Base-by-base conservation (phyloP, 2,888 invertebrate genomes). In the Lumbricus terrestris region DNA sequence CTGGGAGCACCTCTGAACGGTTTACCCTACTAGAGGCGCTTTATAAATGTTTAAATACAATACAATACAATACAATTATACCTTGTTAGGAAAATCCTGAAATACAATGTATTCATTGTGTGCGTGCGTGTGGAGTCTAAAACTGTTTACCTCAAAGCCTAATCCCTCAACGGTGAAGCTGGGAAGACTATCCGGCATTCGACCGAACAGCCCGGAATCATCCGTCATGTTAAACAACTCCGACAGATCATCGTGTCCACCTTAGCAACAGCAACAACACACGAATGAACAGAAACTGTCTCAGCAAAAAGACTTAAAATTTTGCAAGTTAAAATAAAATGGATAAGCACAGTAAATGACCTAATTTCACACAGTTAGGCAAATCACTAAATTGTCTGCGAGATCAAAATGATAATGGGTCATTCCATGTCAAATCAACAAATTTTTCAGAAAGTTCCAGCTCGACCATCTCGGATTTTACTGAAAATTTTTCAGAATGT, bases 171-270 rank as follows among this genome's bases (percentile, higher is more conserved):
- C 35, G 16, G 35, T 23, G 6, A 37, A 85, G 34, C 34, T 85
- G 85, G 69, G 69, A 69, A 69, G 69, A 69, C 11, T 29, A n/a
- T 69, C 69, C 1, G 69, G n/a, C 69, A 69, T 8, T 69, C 69
- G 4, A n/a, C 69, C 13, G n/a, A 69, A 69, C n/a, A 69, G 69
- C n/a, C 69, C 69, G 13, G 85, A 85, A 33, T 85, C 37, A 29
- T 34, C 35, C 8, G 37, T 85, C 20, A 35, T 34, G 85, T 85
- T 85, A 85, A 85, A 85, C 20, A 85, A 15, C 85, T 34, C 37
- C 13, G 85, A 85, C 34, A 85, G 85, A 85, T 85, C 85, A 85
- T 85, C 85, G 16, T 85, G 85, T 16, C 85, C 85, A 35, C 85
- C 85, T 35, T 0, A 35, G 11, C n/a, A 23, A 85, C 20, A 1